Evolutionary conservation across 2,797 vertebrate genomes (phyloP).

Genomic region (Poeciliopsis turneri): DNA sequence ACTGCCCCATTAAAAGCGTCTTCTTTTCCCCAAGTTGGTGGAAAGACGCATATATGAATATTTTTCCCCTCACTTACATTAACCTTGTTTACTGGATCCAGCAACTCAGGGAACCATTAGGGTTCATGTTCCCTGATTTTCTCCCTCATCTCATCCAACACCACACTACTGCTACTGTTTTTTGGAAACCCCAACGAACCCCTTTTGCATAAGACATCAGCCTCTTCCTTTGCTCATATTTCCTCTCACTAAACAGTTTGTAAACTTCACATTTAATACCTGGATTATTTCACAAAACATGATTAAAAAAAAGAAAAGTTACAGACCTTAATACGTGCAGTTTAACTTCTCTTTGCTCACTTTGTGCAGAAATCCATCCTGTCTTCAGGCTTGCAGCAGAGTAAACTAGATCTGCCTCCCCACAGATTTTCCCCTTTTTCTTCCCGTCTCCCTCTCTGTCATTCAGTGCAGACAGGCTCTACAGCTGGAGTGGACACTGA

Average conservation of each 20-base stretch:
- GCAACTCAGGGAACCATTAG: background rate
- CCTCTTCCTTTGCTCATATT: background rate
- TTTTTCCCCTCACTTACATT: background rate
- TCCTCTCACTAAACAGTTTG: constrained; percentile 15
- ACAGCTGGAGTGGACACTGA: constrained; percentile 41
- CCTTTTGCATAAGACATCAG: constrained; percentile 25
- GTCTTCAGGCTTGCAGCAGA: constrained; percentile 52
- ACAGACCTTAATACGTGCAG: constrained; percentile 62
- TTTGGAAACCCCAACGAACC: constrained; percentile 5
- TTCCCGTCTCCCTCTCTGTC: constrained; percentile 30
- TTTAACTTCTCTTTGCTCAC: constrained; percentile 47
- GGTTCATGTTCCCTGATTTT: background rate
- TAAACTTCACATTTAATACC: constrained; percentile 16
- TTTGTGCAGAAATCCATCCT: constrained; percentile 68
- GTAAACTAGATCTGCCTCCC: constrained; percentile 62
- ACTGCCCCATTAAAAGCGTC: constrained; percentile 10
- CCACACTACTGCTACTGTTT: background rate
- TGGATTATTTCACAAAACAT: background rate
- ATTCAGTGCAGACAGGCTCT: constrained; percentile 23
- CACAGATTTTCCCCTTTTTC: constrained; percentile 43
- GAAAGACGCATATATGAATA: constrained; percentile 19
- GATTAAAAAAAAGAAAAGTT: constrained; percentile 15
- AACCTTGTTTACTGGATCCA: constrained; percentile 15
- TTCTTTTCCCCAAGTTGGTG: constrained; percentile 24
- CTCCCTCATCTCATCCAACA: background rate